Base-by-base conservation (phyloP, 2,797 vertebrate genomes). In the Furcifer pardalis region DNA sequence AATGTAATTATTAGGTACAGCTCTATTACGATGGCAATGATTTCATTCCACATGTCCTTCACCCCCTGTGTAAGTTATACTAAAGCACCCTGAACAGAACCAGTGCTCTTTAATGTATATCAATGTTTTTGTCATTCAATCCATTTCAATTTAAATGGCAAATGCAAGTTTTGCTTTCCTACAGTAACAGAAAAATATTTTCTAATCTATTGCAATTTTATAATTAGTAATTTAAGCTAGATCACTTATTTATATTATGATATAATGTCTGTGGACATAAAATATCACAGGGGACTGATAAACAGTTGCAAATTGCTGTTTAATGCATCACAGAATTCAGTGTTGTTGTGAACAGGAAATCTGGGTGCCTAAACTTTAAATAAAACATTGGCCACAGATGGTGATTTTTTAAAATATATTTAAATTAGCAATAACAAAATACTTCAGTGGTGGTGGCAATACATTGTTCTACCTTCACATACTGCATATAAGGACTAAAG, bases 91-190 rank as follows among this genome's bases (percentile, higher is more conserved):
- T 87, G 79, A 84, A 91, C 89, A 85, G 79, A 77, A 76, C 52
- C 69, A 88, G 92, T 88, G 72, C 40, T 79, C 81, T 90, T 90
- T 49, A 90, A 87, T 62, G 42, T 90, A 93, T 90, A 91, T 79
- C 90, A 86, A 89, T 88, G 73, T 89, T 91, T 71, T 52, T 72
- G 46, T 85, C 62, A 75, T 71, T 75, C 84, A 85, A 12, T 21
- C 32, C 59, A 63, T 72, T 78, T 35, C 49, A 27, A 4, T 27
- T 25, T 65, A 49, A 44, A 35, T 63, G 56, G 72, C 42, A n/a
- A 6, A 72, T 8, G 17, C 15, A 60, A n/a, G 32, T 25, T 9
- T 35, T 59, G 27, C 52, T 60, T 42, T 23, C 35, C 21, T 32
- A 32, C 17, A 84, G 40, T 59, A 59, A 59, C 7, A 77, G n/a